Conservation (phyloP, 2,113 vertebrate species). For the Plestiodon gilberti region DNA sequence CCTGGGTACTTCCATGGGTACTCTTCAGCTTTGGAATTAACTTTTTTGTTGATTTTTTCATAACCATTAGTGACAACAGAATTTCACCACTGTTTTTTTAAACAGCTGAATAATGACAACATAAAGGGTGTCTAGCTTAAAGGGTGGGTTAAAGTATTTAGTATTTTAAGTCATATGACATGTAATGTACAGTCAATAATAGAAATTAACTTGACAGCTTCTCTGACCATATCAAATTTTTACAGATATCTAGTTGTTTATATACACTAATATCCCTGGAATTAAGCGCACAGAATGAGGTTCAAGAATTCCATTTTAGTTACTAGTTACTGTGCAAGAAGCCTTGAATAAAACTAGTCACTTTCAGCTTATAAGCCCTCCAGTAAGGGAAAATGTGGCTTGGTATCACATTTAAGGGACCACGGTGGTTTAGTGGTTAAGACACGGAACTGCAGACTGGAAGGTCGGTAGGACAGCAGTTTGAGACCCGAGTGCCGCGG, state of each 20-base stretch:
- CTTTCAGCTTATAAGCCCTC: background rate
- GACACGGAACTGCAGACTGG: too few species aligned
- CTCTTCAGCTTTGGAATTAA: background rate
- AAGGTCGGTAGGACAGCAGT: too few species aligned
- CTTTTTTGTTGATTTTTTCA: background rate
- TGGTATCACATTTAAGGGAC: constrained; percentile 23
- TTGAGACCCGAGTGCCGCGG: too few species aligned
- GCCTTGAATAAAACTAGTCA: background rate
- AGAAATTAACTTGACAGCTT: constrained; percentile 28
- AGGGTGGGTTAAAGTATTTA: background rate
- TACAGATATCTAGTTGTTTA: background rate
- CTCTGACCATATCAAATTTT: background rate
- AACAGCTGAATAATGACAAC: background rate
- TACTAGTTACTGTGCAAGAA: constrained; percentile 31
- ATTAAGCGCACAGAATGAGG: background rate
- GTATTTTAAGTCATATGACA: constrained; percentile 9
- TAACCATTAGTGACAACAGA: background rate
- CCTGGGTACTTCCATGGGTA: background rate
- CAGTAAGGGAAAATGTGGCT: background rate
- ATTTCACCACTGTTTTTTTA: constrained; percentile 33
- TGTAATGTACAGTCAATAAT: constrained; percentile 41
- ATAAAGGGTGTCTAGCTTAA: constrained; percentile 20
- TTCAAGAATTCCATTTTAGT: background rate
- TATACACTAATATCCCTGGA: background rate
- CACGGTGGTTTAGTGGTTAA: too few species aligned